Evolutionary conservation across 2,797 vertebrate genomes (phyloP).

Genomic region (Gymnothorax reevesii): DNA sequence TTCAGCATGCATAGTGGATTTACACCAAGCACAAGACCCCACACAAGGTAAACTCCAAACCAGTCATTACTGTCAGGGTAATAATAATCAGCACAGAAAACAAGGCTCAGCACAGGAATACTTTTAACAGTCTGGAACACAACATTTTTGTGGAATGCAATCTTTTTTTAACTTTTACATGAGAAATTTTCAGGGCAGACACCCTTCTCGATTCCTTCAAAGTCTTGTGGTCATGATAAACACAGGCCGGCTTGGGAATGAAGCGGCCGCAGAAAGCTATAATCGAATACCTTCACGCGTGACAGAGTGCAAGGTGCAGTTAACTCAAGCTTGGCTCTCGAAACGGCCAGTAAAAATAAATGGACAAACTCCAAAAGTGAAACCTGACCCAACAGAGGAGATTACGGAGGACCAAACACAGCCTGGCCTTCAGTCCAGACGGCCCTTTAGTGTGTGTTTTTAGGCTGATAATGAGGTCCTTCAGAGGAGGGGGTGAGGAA

Average conservation of each 20-base stretch:
- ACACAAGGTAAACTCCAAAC: neutral
- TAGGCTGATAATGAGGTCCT: constrained; percentile 11
- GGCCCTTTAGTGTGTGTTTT: neutral
- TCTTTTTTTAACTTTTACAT: constrained; percentile 41
- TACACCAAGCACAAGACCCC: neutral
- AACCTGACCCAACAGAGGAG: neutral
- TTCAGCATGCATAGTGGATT: neutral
- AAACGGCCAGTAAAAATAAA: constrained; percentile 55
- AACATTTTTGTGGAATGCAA: constrained; percentile 46
- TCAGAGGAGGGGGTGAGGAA: neutral
- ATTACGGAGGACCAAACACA: neutral
- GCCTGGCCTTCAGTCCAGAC: neutral
- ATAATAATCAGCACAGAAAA: neutral
- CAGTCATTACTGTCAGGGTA: neutral
- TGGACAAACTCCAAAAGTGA: constrained; percentile 44
- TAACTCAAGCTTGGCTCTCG: constrained; percentile 63
- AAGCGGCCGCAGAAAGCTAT: constrained; percentile 51
- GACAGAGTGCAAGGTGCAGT: constrained; percentile 58
- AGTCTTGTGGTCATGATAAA: constrained; percentile 54
- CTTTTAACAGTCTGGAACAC: constrained; percentile 24
- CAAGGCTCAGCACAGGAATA: neutral
- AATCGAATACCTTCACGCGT: constrained; percentile 58
- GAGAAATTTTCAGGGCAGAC: constrained; percentile 54
- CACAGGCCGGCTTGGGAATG: constrained; percentile 50
- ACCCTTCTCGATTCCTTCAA: constrained; percentile 63